A percentile compares a stretch with the other conserved stretches of the same genome.
phyloP scores from a whole-genome alignment of 2,888 invertebrate genomes.

The Drosophila kuntzei region DNA sequence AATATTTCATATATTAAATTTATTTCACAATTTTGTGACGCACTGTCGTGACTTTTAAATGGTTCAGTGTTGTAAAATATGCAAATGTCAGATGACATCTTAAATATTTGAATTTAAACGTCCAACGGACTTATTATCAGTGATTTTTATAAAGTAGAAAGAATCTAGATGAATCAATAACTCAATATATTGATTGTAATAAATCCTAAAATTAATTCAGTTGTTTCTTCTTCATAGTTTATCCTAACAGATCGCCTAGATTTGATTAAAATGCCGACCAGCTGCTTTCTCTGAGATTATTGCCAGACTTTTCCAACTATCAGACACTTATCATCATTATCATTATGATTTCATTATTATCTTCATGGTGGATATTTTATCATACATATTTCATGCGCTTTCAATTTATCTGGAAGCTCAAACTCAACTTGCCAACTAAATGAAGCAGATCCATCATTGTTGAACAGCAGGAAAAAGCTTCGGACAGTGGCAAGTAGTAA shows the following conservation, averaged over 20 bases:
- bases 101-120: no score
- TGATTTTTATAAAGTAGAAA: no score
- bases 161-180: not conserved
- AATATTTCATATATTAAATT: slow-evolving; percentile 35
- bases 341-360: slow-evolving; percentile 5
- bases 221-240: not conserved
- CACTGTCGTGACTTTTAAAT: not conserved
- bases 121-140: no score
- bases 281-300: not conserved
- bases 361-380: slow-evolving; percentile 11
- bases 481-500: slow-evolving; percentile 4
- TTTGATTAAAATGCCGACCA: slow-evolving; percentile 2
- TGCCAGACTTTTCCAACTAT: not conserved
- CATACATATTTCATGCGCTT: slow-evolving; percentile 42
- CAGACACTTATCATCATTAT: slow-evolving; percentile 14
- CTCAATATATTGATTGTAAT: not conserved
- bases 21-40: slow-evolving; percentile 24
- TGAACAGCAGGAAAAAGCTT: slow-evolving; percentile 13
- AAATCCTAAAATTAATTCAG: no score
- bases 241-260: not conserved
- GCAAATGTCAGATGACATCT: no score
- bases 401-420: slow-evolving; percentile 40
- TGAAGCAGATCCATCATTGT: slow-evolving; percentile 70
- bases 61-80: slow-evolving; percentile 1
- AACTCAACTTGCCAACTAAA: slow-evolving; percentile 57